Conservation (phyloP, 2,888 invertebrate genomes). For the Tupiocoris notatus region DNA sequence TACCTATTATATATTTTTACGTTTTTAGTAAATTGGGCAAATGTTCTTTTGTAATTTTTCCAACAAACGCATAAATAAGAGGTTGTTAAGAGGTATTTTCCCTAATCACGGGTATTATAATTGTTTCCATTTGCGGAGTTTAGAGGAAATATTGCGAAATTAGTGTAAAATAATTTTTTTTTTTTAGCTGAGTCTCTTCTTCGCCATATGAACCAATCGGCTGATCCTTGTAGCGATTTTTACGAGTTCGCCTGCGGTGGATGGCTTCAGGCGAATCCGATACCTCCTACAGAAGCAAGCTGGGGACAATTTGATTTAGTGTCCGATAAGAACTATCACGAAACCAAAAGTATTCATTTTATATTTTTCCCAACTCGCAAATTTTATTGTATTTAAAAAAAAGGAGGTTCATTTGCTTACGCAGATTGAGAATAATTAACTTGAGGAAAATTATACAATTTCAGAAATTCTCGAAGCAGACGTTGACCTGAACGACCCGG, state of each 20-base stretch:
- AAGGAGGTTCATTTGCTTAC: too few relatives aligned
- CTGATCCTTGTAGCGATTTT: constrained; percentile 55
- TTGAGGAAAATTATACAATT: too few relatives aligned
- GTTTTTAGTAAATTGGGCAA: too few relatives aligned
- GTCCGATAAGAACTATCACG: constrained; percentile 49
- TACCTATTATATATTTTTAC: too few relatives aligned
- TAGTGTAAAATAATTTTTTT: background rate
- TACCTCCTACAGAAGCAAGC: constrained; percentile 52
- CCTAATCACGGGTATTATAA: too few relatives aligned
- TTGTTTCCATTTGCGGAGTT: background rate
- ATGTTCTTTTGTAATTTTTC: too few relatives aligned
- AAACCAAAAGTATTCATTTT: constrained; percentile 51
- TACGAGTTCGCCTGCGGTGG: constrained; percentile 55
- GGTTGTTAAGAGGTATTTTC: too few relatives aligned
- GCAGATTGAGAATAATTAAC: too few relatives aligned
- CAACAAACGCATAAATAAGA: too few relatives aligned
- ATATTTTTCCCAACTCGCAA: too few relatives aligned
- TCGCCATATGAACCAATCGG: constrained; percentile 52
- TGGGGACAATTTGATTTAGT: constrained; percentile 54
- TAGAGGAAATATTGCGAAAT: background rate
- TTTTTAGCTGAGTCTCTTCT: constrained; percentile 50
- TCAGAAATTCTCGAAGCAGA: constrained; percentile 33
- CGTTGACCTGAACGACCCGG: constrained; percentile 49
- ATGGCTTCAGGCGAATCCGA: constrained; percentile 53
- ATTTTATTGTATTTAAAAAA: too few relatives aligned